phyloP scores from a whole-genome alignment of 2,888 invertebrate genomes.

The Cryptosula pallasiana region DNA sequence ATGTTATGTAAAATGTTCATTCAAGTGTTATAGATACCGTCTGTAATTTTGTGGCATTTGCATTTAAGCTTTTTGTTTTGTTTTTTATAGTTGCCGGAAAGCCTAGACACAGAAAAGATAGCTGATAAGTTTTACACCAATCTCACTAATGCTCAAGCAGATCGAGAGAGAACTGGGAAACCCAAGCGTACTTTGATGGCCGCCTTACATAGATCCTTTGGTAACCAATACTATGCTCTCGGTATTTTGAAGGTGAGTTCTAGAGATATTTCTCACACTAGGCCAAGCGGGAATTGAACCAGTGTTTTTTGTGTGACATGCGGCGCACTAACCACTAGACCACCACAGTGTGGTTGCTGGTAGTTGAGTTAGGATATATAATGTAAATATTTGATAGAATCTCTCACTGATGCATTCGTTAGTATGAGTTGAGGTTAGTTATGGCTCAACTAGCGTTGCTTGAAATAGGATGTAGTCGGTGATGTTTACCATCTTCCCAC shows the following conservation, averaged over 20 bases:
- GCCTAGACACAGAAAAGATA: background rate
- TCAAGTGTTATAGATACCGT: no score
- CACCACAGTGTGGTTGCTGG: background rate
- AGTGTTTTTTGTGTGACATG: background rate
- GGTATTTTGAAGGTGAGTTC: conserved; percentile 37
- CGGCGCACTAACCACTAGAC: background rate
- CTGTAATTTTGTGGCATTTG: background rate
- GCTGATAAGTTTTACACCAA: conserved; percentile 12
- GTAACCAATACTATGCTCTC: conserved; percentile 43
- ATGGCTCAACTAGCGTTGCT: no score
- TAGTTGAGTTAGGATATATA: background rate
- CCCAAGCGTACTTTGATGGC: conserved; percentile 32
- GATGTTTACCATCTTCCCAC: no score
- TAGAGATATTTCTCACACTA: background rate
- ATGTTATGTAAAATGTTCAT: no score
- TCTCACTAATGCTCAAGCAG: background rate
- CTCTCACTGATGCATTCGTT: no score
- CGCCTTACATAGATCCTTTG: conserved; percentile 44
- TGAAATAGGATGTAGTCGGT: no score
- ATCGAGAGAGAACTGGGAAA: background rate
- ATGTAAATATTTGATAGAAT: no score
- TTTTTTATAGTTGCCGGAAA: conserved; percentile 1
- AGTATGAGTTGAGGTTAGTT: no score
- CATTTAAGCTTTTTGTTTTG: background rate
- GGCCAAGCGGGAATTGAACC: background rate